Base-by-base conservation (phyloP, 2,113 vertebrate genomes). In the Gambusia affinis region DNA sequence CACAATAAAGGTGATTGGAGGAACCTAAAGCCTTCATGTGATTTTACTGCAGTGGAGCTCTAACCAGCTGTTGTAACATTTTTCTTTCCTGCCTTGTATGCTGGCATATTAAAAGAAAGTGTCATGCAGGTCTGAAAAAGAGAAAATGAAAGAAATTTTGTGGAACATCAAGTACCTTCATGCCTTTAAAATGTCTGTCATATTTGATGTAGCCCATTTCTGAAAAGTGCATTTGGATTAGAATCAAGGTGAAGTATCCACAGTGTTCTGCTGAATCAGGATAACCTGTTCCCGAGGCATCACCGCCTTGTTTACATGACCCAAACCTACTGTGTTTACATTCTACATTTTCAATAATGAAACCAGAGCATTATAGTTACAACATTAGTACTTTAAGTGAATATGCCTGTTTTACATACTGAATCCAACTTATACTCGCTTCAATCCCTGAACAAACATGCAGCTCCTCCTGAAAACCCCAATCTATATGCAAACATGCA, bases 401-500 rank as follows among this genome's bases (percentile, higher is more conserved):
- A 51, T 47, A 12, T 28, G 22, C 14, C 47, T 37, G n/a, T 63
- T 30, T 29, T 63, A n/a, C n/a, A 61, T 78, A 37, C 70, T 72
- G 67, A 35, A 73, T 44, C 31, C 19, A 54, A 54, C 39, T 61
- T 22, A 67, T 17, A 31, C 29, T 73, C 37, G 22, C 64, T 67
- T 66, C 42, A 24, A 67, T 22, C 42, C 63, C 31, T 64, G 64
- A 27, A 30, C 28, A 80, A 44, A 66, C 27, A 65, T 19, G 64
- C 60, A 54, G 15, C 47, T 54, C 17, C 7, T 6, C 47, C 4
- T 54, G 15, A 17, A 54, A 54, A 54, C 4, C 47, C 47, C 62
- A 73, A 73, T 27, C 44, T 27, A 28, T 24, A 66, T 5, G 57
- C 5, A 80, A 42, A 30, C 39, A 66, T 5, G 57, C 5, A 80